Conservation (phyloP, 2,113 vertebrate genomes). For the Ictalurus furcatus region DNA sequence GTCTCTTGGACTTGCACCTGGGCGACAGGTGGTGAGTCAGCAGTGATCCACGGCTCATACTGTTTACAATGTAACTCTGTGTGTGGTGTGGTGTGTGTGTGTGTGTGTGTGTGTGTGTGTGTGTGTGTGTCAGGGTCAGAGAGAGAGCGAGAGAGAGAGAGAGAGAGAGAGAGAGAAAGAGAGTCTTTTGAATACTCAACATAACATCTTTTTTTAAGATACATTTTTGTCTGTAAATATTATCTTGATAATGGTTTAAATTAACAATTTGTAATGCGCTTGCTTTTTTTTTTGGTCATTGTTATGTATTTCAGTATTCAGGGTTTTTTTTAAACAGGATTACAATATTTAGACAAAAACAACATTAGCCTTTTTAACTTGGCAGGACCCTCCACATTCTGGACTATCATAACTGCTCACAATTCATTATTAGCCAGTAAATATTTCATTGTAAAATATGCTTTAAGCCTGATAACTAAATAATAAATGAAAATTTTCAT, state of each 20-base stretch:
- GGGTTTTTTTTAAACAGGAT: neutral
- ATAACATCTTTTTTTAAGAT: too few relatives aligned
- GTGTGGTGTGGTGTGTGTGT: slow-evolving; percentile 23
- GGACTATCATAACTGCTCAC: neutral
- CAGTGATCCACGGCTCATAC: slow-evolving; percentile 50
- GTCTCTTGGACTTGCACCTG: slow-evolving; percentile 55
- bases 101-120: slow-evolving; percentile 39
- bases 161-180: slow-evolving; percentile 28
- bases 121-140: slow-evolving; percentile 43
- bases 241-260: neutral
- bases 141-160: slow-evolving; percentile 28
- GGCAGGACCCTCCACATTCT: neutral
- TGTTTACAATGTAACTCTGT: slow-evolving; percentile 45
- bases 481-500: neutral
- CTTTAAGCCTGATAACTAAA: neutral
- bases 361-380: neutral
- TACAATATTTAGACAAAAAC: neutral
- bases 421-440: neutral
- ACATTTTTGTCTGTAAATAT: too few relatives aligned
- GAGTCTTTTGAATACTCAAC: neutral
- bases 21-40: slow-evolving; percentile 57
- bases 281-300: neutral
- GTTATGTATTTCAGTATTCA: neutral
- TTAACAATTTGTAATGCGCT: neutral
- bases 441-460: neutral